Percentiles rank a stretch among this genome's conserved stretches.
phyloP scores from a whole-genome alignment of 1,140 invertebrate species.

The Brachionus rubens region DNA sequence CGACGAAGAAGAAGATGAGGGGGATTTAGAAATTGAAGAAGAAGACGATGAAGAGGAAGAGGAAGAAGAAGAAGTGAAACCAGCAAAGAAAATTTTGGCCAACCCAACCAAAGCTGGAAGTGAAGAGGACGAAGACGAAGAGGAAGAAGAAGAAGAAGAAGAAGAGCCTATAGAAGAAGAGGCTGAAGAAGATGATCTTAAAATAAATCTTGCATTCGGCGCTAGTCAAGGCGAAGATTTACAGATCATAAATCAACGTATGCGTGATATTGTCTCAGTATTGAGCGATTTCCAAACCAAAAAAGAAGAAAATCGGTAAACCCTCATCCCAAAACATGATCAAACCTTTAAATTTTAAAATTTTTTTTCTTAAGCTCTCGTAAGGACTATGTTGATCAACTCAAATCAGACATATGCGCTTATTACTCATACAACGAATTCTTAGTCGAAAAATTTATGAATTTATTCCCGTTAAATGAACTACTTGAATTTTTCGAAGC shows the following conservation, averaged over 20 bases:
- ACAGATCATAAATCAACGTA: slow-evolving; percentile 30
- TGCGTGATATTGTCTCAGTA: slow-evolving; percentile 8
- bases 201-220: slow-evolving; percentile 39
- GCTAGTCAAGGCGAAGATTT: slow-evolving; percentile 32
- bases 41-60: slow-evolving; percentile 7
- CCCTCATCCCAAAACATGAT: no score
- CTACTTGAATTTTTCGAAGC: slow-evolving; percentile 88
- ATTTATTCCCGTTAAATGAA: slow-evolving; percentile 80
- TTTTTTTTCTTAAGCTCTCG: slow-evolving; percentile 62
- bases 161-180: neutral
- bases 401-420: slow-evolving; percentile 78
- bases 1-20: neutral
- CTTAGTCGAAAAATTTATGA: slow-evolving; percentile 87
- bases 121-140: slow-evolving; percentile 16
- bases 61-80: neutral
- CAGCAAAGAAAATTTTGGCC: neutral
- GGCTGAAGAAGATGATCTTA: slow-evolving; percentile 15
- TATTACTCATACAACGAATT: slow-evolving; percentile 97
- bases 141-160: neutral
- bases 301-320: slow-evolving; percentile 33
- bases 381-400: slow-evolving; percentile 73
- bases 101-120: neutral
- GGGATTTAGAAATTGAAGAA: neutral
- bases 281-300: slow-evolving; percentile 25
- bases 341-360: no score